Evolutionary conservation across 2,888 invertebrate genomes (phyloP).

Genomic region (Scaptomyza polygonia): DNA sequence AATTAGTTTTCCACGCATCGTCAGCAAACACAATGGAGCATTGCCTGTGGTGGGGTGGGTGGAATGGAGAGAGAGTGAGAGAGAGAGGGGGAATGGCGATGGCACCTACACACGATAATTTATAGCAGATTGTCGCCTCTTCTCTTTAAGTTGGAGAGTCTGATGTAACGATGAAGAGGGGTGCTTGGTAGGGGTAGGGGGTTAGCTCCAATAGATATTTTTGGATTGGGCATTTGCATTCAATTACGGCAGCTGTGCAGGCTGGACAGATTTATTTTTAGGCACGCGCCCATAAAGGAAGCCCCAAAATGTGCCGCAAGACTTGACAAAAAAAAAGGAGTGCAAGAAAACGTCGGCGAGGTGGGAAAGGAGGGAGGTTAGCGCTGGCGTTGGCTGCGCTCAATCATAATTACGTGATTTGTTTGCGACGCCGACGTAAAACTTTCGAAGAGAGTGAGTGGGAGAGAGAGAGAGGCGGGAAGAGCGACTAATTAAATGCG

Average conservation of each 20-base stretch:
- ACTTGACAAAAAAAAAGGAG: background rate
- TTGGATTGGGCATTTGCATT: constrained; percentile 81
- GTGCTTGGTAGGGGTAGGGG: background rate
- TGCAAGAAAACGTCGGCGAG: background rate
- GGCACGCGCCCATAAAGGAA: constrained; percentile 64
- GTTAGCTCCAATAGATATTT: constrained; percentile 53
- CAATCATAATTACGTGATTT: constrained; percentile 83
- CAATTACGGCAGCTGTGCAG: constrained; percentile 81
- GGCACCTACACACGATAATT: constrained; percentile 82
- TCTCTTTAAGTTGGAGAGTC: background rate
- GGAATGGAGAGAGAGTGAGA: too few relatives aligned
- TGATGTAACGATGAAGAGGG: too few relatives aligned
- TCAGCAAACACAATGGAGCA: constrained; percentile 82
- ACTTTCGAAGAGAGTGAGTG: background rate
- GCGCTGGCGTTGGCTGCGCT: constrained; percentile 62
- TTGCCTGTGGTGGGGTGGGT: constrained; percentile 30
- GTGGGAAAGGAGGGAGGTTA: constrained; percentile 14
- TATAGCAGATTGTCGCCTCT: constrained; percentile 79
- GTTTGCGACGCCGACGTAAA: constrained; percentile 70
- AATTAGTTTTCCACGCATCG: constrained; percentile 84
- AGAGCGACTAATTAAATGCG: constrained; percentile 65
- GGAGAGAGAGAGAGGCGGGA: constrained; percentile 5
- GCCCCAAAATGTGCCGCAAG: constrained; percentile 64
- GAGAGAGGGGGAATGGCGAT: background rate
- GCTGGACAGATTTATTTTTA: constrained; percentile 79